phyloP scores from a whole-genome alignment of 2,888 invertebrate genomes.

The Cosmia pyralina region DNA sequence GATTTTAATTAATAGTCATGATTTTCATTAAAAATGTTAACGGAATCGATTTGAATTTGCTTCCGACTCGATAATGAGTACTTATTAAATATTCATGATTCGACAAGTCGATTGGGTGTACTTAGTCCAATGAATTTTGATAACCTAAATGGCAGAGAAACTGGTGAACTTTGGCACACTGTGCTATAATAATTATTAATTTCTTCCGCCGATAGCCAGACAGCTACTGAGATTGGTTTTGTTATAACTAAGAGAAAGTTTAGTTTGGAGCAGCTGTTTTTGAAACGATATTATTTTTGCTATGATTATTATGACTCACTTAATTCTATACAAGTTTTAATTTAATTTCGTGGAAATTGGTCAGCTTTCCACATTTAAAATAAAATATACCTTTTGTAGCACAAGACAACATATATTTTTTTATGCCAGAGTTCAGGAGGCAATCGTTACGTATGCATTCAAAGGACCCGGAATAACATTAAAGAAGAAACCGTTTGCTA shows the following conservation, averaged over 20 bases:
- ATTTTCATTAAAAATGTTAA: slow-evolving; percentile 44
- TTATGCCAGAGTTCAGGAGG: too few species aligned
- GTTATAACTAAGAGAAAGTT: slow-evolving; percentile 23
- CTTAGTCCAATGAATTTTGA: slow-evolving; percentile 27
- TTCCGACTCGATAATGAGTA: slow-evolving; percentile 33
- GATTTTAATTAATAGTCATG: slow-evolving; percentile 49
- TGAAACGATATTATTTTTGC: slow-evolving; percentile 17
- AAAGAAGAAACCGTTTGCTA: background rate
- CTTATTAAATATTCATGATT: slow-evolving; percentile 56
- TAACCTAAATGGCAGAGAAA: slow-evolving; percentile 4
- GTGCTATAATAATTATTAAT: slow-evolving; percentile 16
- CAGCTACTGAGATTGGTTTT: slow-evolving; percentile 22
- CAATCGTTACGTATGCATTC: background rate
- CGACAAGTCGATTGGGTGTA: slow-evolving; percentile 11
- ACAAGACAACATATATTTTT: background rate
- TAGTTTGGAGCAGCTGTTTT: slow-evolving; percentile 25
- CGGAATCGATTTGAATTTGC: slow-evolving; percentile 31
- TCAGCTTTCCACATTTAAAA: too few species aligned
- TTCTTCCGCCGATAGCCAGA: slow-evolving; percentile 9
- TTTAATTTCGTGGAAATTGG: background rate
- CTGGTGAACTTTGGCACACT: background rate
- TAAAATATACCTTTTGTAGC: background rate
- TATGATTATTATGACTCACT: too few species aligned
- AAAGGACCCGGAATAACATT: background rate
- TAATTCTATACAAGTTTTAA: background rate